phyloP scores from a whole-genome alignment of 2,797 vertebrate species.

The Danio choprae region DNA sequence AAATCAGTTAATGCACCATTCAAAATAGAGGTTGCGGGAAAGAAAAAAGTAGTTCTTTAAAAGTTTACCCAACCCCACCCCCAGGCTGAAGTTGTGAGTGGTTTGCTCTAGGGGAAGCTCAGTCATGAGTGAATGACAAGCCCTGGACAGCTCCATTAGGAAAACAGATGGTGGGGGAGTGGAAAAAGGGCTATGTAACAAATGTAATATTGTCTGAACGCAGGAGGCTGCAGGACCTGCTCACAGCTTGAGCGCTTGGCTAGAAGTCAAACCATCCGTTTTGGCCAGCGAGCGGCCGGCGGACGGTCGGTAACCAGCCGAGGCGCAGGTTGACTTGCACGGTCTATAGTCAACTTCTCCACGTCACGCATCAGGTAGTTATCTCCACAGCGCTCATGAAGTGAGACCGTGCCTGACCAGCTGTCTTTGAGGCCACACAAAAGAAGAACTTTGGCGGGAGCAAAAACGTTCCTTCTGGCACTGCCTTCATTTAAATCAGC shows the following conservation, averaged over 20 bases:
- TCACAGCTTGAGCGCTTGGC: constrained; percentile 73
- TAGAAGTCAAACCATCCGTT: constrained; percentile 66
- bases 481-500: constrained; percentile 37
- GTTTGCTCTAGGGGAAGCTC: constrained; percentile 62
- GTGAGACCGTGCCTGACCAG: constrained; percentile 31
- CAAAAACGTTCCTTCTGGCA: constrained; percentile 30
- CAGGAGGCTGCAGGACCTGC: constrained; percentile 69
- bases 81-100: constrained; percentile 59
- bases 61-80: constrained; percentile 35
- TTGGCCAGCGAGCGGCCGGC: constrained; percentile 31
- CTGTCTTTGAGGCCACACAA: constrained; percentile 49
- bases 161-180: constrained; percentile 72
- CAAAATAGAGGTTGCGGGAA: not conserved
- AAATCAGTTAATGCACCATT: constrained; percentile 25
- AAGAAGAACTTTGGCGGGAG: constrained; percentile 19
- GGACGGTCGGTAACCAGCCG: constrained; percentile 39
- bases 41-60: constrained; percentile 19
- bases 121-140: constrained; percentile 74
- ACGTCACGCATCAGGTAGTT: constrained; percentile 42
- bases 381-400: constrained; percentile 36
- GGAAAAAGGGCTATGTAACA: constrained; percentile 65
- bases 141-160: constrained; percentile 76
- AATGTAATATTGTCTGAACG: constrained; percentile 67
- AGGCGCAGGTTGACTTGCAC: constrained; percentile 30
- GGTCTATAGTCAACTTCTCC: constrained; percentile 14